A percentile compares a stretch with the other conserved stretches of the same genome.
These are phyloP conservation scores for Cordylochernes scorpioides DNA, from an alignment of 2,888 invertebrate genomes.

Conservation along the genomic window DNA sequence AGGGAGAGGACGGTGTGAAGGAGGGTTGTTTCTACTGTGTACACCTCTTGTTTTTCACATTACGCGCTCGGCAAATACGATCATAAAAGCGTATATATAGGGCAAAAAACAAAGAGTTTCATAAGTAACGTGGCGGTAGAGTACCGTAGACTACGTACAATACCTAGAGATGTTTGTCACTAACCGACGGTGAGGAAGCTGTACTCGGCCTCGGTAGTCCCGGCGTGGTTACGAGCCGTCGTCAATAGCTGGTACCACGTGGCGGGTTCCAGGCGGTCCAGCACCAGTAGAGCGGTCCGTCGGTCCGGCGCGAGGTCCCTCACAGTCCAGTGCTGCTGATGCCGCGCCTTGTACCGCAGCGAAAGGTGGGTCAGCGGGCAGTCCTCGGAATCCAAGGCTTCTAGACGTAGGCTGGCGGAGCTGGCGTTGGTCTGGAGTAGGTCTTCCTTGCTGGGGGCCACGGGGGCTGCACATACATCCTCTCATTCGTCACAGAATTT, in stretches of 20 bases:
- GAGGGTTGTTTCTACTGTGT: too few relatives aligned
- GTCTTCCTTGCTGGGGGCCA: constrained; percentile 61
- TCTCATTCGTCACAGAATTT: too few relatives aligned
- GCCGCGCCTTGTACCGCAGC: constrained; percentile 17
- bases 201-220: constrained; percentile 21
- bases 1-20: too few relatives aligned
- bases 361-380: constrained; percentile 21
- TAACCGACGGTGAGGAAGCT: constrained; percentile 20
- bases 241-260: constrained; percentile 23
- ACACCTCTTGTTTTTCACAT: too few relatives aligned
- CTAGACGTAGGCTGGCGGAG: constrained; percentile 65
- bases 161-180: too few relatives aligned
- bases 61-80: too few relatives aligned
- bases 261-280: constrained; percentile 19
- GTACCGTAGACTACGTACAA: too few relatives aligned
- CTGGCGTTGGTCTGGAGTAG: constrained; percentile 79
- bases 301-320: constrained; percentile 9
- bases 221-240: constrained; percentile 23
- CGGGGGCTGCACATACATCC: constrained; percentile 61
- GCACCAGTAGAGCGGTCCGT: constrained; percentile 7
- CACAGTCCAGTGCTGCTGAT: constrained; percentile 41
- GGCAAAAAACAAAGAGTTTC: too few relatives aligned
- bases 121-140: too few relatives aligned
- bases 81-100: too few relatives aligned
- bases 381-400: constrained; percentile 45